phyloP scores from a whole-genome alignment of 2,797 vertebrate genomes.

The Apogon hyalosoma region DNA sequence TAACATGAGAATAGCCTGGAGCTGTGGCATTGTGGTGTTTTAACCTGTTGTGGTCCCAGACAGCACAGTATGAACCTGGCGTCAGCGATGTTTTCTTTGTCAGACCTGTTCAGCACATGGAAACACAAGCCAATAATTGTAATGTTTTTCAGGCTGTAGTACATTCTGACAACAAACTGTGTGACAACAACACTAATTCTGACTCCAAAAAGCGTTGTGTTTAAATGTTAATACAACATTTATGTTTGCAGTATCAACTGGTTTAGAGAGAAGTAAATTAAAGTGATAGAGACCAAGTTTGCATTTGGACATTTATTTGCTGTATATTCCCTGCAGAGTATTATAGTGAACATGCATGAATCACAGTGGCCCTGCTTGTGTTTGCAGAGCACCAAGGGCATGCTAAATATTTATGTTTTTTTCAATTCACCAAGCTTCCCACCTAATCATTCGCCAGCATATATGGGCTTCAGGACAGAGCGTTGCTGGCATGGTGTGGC shows the following conservation, averaged over 20 bases:
- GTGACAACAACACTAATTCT: slow-evolving; percentile 40
- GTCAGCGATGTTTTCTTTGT: slow-evolving; percentile 65
- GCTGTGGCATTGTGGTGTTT: slow-evolving; percentile 61
- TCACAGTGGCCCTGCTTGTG: slow-evolving; percentile 10
- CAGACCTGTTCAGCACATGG: slow-evolving; percentile 66
- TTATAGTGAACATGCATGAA: slow-evolving; percentile 10
- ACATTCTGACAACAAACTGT: slow-evolving; percentile 55
- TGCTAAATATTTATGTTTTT: slow-evolving; percentile 74
- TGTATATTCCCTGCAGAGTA: not conserved
- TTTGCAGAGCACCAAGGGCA: slow-evolving; percentile 22
- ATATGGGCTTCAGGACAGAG: slow-evolving; percentile 55
- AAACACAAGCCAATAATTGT: slow-evolving; percentile 70
- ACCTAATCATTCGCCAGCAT: slow-evolving; percentile 77
- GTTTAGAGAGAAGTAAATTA: not conserved
- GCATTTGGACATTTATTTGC: not conserved
- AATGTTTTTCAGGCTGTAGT: slow-evolving; percentile 40
- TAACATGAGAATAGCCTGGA: slow-evolving; percentile 65
- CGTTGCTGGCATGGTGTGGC: slow-evolving; percentile 59
- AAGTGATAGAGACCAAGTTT: not conserved
- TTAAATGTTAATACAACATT: slow-evolving; percentile 5
- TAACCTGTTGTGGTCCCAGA: slow-evolving; percentile 76
- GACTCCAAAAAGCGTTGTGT: slow-evolving; percentile 14
- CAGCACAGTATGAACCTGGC: slow-evolving; percentile 60
- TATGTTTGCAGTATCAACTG: not conserved
- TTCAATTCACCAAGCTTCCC: slow-evolving; percentile 64